Evolutionary conservation across 2,797 vertebrate genomes (phyloP).

Genomic region (Alosa sapidissima): DNA sequence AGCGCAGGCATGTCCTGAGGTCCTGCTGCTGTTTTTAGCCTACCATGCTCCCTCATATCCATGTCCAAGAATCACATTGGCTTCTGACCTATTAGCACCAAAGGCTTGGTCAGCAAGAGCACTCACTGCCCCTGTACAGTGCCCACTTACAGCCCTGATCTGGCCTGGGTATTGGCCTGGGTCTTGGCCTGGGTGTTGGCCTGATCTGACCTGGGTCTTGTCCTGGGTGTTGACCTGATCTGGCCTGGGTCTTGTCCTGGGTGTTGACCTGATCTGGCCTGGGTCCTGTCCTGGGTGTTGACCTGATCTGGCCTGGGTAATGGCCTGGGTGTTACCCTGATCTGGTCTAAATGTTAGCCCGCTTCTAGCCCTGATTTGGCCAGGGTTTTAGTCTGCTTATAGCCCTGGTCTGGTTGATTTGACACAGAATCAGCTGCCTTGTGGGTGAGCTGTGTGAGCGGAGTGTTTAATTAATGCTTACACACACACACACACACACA

Average conservation of each 20-base stretch:
- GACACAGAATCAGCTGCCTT: not conserved
- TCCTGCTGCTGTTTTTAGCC: not conserved
- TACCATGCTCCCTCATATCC: not conserved
- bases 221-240: not conserved
- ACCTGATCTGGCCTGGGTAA: not conserved
- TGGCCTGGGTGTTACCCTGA: no score
- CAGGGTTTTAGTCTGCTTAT: no score
- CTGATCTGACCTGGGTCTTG: not conserved
- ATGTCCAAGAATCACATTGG: not conserved
- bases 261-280: not conserved
- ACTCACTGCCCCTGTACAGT: no score
- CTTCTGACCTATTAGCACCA: not conserved
- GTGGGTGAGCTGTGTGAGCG: no score
- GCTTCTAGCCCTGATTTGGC: not conserved
- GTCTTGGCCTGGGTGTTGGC: not conserved
- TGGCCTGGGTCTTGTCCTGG: not conserved
- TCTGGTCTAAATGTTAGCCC: not conserved
- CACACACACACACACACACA: conserved; percentile 18
- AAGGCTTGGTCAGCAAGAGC: no score
- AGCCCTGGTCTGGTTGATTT: not conserved
- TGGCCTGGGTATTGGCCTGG: not conserved
- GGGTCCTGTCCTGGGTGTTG: not conserved
- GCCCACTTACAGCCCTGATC: no score
- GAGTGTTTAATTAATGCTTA: conserved; percentile 7
- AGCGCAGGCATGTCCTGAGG: not conserved